Conservation (phyloP, 2,113 vertebrate species). For the Dinomys branickii region DNA sequence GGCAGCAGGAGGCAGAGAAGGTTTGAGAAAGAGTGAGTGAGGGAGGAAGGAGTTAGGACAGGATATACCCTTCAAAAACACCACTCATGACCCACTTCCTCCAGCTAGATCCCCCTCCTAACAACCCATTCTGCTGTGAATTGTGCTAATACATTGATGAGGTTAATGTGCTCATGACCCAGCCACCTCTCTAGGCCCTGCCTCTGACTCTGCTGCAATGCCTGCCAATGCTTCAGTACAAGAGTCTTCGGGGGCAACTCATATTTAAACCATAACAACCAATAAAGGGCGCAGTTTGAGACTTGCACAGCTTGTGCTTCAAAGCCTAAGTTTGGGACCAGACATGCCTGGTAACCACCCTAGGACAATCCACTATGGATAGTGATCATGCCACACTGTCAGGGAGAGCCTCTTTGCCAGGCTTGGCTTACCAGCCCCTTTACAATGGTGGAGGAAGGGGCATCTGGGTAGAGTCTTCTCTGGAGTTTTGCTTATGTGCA, state of each 20-base stretch:
- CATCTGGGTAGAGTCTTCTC: constrained; percentile 51
- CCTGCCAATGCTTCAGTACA: too few species aligned
- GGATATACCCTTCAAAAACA: background rate
- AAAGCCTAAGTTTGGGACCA: background rate
- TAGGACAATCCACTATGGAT: rapidly evolving
- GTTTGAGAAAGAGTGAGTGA: background rate
- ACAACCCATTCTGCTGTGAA: background rate
- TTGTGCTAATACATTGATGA: rapidly evolving
- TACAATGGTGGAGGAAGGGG: background rate
- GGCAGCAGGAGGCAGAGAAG: background rate
- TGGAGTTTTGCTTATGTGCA: constrained; percentile 51
- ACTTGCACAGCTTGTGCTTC: background rate
- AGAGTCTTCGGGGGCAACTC: background rate
- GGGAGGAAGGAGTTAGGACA: background rate
- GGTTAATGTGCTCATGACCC: background rate
- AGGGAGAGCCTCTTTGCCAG: background rate
- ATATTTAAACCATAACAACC: background rate
- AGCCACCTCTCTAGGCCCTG: background rate
- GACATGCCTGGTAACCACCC: background rate
- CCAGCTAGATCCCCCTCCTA: background rate
- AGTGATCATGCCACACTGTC: background rate
- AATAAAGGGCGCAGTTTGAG: background rate
- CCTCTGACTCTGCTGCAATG: background rate
- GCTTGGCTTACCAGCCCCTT: background rate
- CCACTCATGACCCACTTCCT: background rate